Conservation (phyloP, 2,113 vertebrate genomes). For the Gadus macrocephalus region DNA sequence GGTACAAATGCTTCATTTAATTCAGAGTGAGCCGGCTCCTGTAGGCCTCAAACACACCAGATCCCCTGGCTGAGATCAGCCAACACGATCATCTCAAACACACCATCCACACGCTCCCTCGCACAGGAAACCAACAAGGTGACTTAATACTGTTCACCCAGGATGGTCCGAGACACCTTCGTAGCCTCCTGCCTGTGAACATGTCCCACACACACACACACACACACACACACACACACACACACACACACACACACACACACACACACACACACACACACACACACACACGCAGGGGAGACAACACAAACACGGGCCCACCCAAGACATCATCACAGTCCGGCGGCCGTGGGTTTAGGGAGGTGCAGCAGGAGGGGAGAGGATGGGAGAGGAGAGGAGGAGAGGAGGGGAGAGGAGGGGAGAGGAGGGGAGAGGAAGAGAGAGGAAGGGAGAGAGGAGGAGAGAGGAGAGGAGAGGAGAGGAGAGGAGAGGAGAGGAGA, state of each 20-base stretch:
- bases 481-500: constrained; percentile 10
- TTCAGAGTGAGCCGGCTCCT: too few relatives aligned
- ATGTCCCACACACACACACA: constrained; percentile 6
- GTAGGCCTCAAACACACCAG: too few relatives aligned
- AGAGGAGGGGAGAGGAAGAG: too few relatives aligned
- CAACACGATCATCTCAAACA: too few relatives aligned
- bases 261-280: background rate
- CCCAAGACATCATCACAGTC: constrained; percentile 24
- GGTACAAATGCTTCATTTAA: too few relatives aligned
- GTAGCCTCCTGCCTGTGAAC: background rate
- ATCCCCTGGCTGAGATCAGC: too few relatives aligned
- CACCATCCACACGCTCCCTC: too few relatives aligned
- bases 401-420: too few relatives aligned
- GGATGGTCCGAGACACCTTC: background rate
- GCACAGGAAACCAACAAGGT: background rate
- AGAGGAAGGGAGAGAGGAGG: background rate
- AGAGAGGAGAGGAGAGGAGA: constrained; percentile 26
- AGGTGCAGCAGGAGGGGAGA: constrained; percentile 7
- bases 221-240: constrained; percentile 8
- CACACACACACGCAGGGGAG: constrained; percentile 1
- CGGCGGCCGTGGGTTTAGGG: constrained; percentile 42
- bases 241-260: background rate
- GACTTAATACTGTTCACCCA: background rate
- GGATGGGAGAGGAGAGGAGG: background rate
- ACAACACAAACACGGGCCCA: constrained; percentile 12